Percentiles rank a stretch among this genome's conserved stretches.
These are phyloP conservation scores for Acanthopagrus latus DNA, from an alignment of 2,797 vertebrate species.

Conservation along the genomic window DNA sequence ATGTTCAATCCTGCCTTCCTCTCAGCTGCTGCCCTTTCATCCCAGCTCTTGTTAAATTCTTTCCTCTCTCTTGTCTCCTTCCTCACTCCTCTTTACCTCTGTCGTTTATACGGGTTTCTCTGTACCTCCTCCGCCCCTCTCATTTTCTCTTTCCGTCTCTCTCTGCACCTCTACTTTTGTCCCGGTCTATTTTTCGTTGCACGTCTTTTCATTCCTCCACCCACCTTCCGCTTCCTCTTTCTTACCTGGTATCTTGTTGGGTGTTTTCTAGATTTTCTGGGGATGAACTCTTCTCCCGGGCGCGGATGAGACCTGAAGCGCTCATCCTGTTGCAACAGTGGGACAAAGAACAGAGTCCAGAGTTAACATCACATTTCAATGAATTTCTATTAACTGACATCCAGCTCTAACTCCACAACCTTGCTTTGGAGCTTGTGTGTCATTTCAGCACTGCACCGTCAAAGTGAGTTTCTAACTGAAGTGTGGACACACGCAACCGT, in stretches of 20 bases:
- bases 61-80: conserved; percentile 16
- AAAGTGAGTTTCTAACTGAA: conserved; percentile 32
- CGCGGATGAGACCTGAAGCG: conserved; percentile 87
- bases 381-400: conserved; percentile 37
- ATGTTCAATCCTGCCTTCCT: conserved; percentile 9
- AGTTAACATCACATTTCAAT: conserved; percentile 54
- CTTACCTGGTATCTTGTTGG: conserved; percentile 95
- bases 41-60: conserved; percentile 18
- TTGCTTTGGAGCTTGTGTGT: conserved; percentile 46
- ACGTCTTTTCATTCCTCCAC: background rate
- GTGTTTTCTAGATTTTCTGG: conserved; percentile 91
- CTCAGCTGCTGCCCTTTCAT: conserved; percentile 34
- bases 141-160: conserved; percentile 1
- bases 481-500: conserved; percentile 10
- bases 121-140: conserved; percentile 5
- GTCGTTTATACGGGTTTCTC: conserved; percentile 16
- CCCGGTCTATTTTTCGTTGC: too few species aligned
- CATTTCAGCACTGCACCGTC: conserved; percentile 31
- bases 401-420: conserved; percentile 22
- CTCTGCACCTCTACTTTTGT: background rate
- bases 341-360: conserved; percentile 25
- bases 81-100: conserved; percentile 2
- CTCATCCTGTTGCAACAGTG: conserved; percentile 85
- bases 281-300: conserved; percentile 88
- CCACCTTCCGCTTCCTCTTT: conserved; percentile 3